Base-by-base conservation (phyloP, 1,140 invertebrate genomes). In the Zaprionus taronus region DNA sequence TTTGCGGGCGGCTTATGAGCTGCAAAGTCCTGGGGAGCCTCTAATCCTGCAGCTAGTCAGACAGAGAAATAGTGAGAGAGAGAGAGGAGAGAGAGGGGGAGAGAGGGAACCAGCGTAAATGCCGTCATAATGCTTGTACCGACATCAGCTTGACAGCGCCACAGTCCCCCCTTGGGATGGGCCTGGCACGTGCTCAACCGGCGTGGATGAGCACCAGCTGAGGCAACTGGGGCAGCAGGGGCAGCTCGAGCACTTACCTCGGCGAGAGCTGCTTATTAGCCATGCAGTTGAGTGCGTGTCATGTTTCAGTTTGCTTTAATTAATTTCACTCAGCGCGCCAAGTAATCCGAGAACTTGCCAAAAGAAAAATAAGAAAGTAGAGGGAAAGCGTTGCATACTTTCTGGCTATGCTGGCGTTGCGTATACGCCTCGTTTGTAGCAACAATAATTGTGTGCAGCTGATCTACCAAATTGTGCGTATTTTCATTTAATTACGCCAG, bases 111-210 rank as follows among this genome's bases (percentile, higher is more conserved):
- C 36, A 38, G 47, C 84, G 84, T 70, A 89, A 89, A 89, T 89
- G 81, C 85, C 79, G 69, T 87, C 84, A 87, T 87, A 87, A 87
- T 83, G 74, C 84, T 77, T 77, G 84, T 87, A 89, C 83, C 83
- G 83, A 75, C 79, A 73, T 84, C 84, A 89, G 79, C 65, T 68
- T 84, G 82, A 85, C 82, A 85, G 41, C 34, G 34, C 24, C 56
- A 24, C 24, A n/a, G 24, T 15, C 20, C 11, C 15, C 47, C 53
- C 57, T 34, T 57, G 5, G 1, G 67, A 41, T 67, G 31, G 51
- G 60, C 60, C 41, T 58, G 72, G 72, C 72, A 75, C 72, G 72
- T 75, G 67, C 72, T 72, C 67, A 28, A 1, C 57, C 4, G 26
- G 56, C 56, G 57, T 56, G 63, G 57, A 47, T 41, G 22, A 49